Evolutionary conservation across 2,113 vertebrate species (phyloP).

Genomic region (Podilymbus podiceps): DNA sequence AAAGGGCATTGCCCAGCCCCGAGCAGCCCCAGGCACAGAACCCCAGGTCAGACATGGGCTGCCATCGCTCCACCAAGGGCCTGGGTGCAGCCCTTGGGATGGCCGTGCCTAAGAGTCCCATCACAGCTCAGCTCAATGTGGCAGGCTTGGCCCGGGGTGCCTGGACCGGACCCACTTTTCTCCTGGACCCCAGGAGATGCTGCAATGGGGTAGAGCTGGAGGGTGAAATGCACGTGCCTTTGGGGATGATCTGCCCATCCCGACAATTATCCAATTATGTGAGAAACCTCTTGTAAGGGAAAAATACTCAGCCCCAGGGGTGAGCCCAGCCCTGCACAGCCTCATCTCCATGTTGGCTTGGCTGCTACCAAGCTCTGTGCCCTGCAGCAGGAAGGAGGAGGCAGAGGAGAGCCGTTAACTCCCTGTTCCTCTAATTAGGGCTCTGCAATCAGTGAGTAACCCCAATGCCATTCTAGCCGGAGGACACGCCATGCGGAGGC

Average conservation of each 20-base stretch:
- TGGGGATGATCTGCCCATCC: neutral
- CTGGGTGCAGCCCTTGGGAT: neutral
- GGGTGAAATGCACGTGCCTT: neutral
- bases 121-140: fast-evolving
- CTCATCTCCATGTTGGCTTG: neutral
- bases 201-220: neutral
- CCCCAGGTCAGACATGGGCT: neutral
- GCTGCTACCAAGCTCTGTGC: conserved; percentile 6
- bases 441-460: conserved; percentile 27
- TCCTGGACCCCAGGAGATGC: neutral
- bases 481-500: neutral
- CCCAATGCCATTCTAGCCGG: neutral
- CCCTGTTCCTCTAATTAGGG: conserved; percentile 39
- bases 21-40: neutral
- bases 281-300: conserved; percentile 22
- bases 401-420: neutral
- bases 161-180: neutral
- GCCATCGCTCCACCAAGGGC: neutral
- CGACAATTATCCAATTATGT: conserved; percentile 30
- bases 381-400: conserved; percentile 27
- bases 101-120: fast-evolving
- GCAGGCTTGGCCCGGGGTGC: neutral
- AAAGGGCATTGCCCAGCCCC: neutral
- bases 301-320: conserved; percentile 23
- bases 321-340: neutral